Evolutionary conservation across 2,113 vertebrate species (phyloP).

Genomic region (Baryphthengus martii): DNA sequence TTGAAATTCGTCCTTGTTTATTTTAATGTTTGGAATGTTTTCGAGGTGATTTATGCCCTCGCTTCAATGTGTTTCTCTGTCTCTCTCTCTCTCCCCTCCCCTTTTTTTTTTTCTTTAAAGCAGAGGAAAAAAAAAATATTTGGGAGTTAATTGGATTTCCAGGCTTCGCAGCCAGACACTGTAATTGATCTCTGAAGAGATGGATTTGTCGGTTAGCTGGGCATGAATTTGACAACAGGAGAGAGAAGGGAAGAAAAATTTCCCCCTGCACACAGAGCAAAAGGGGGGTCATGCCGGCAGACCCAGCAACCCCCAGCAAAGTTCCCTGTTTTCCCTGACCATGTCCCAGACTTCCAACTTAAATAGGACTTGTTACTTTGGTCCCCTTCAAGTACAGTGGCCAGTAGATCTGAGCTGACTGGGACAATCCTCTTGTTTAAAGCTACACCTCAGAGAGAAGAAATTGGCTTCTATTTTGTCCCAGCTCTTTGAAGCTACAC

Average conservation of each 20-base stretch:
- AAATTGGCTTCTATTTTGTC: not conserved
- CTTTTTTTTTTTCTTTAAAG: not conserved
- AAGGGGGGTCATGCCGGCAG: not conserved
- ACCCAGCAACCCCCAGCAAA: not conserved
- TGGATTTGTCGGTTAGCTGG: slow-evolving; percentile 75
- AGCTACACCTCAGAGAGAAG: not conserved
- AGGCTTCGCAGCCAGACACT: slow-evolving; percentile 73
- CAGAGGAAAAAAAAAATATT: slow-evolving; percentile 7
- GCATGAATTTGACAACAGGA: slow-evolving; percentile 67
- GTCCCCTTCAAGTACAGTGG: not conserved
- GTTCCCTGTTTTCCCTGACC: not conserved
- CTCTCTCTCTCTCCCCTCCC: not conserved
- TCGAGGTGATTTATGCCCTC: slow-evolving; percentile 67
- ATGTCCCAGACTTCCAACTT: not conserved
- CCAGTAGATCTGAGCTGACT: not conserved
- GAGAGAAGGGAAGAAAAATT: slow-evolving; percentile 48
- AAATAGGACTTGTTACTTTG: not conserved
- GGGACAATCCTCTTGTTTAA: not conserved
- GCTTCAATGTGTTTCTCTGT: slow-evolving; percentile 54
- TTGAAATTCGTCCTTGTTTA: slow-evolving; percentile 73
- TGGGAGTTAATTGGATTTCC: slow-evolving; percentile 79
- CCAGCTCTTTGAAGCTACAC: not conserved
- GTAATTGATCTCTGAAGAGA: slow-evolving; percentile 79
- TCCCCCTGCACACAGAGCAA: not conserved
- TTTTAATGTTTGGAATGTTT: slow-evolving; percentile 73